These are phyloP conservation scores for Sebastes aleutianus DNA, from an alignment of 2,797 vertebrate species.

Conservation along the genomic window DNA sequence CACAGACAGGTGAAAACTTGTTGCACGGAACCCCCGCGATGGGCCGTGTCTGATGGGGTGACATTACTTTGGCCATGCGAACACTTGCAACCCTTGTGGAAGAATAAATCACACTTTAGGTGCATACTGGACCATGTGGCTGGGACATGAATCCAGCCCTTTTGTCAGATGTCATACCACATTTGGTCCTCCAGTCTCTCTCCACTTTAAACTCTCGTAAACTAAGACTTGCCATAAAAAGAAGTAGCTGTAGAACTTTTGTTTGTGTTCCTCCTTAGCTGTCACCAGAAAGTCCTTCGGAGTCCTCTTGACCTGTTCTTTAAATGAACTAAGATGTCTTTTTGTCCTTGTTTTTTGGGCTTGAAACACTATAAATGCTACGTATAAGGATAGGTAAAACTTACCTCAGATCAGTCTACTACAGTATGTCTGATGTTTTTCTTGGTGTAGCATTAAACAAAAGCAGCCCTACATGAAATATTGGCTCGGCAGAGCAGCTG, in stretches of 20 bases:
- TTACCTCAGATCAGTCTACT: not conserved
- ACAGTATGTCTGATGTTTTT: not conserved
- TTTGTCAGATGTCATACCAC: not conserved
- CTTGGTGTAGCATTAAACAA: not conserved
- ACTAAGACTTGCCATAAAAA: not conserved
- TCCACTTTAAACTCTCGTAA: not conserved
- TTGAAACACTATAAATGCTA: not conserved
- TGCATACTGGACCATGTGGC: not conserved
- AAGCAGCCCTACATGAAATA: not conserved
- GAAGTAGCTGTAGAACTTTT: not conserved
- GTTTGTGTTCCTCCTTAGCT: not conserved
- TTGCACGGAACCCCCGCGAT: not conserved
- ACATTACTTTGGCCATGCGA: not conserved
- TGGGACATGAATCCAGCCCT: not conserved
- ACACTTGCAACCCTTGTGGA: not conserved
- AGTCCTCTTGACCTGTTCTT: not conserved
- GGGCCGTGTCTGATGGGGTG: rapidly evolving
- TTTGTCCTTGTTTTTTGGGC: not conserved
- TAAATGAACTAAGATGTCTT: not conserved
- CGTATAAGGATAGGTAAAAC: not conserved
- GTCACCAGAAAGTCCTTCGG: not conserved
- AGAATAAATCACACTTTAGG: not conserved
- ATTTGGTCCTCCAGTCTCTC: not conserved
- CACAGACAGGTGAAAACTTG: not conserved
- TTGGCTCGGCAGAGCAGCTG: not conserved